Percentiles rank a stretch among this genome's conserved stretches.
These are phyloP conservation scores for Illadopsis cleaveri DNA, from an alignment of 2,113 vertebrate species.

Conservation along the genomic window DNA sequence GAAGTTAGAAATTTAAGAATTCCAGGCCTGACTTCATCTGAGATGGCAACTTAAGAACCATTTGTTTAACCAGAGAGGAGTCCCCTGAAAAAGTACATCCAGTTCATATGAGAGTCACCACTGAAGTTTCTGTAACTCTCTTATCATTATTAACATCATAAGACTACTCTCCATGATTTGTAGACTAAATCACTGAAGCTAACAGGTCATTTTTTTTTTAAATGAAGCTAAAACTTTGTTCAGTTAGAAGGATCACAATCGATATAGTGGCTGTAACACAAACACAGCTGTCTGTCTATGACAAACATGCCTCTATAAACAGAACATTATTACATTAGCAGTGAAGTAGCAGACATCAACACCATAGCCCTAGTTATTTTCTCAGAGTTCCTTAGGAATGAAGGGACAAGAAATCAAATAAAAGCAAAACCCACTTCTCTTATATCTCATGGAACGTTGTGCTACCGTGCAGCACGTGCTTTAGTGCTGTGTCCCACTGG, in stretches of 20 bases:
- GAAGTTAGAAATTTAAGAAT: not conserved
- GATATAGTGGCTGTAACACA: not conserved
- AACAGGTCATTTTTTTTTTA: not conserved
- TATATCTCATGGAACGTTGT: not conserved
- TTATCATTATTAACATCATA: not conserved
- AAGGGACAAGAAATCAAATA: too few species aligned
- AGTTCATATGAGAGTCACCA: not conserved
- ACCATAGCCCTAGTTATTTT: not conserved
- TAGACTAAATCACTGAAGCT: not conserved
- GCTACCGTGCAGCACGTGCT: rapidly evolving
- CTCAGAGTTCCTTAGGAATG: not conserved
- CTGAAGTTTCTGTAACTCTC: not conserved
- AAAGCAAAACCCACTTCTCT: not conserved
- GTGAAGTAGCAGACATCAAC: not conserved
- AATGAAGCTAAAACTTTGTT: not conserved
- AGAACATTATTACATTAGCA: not conserved
- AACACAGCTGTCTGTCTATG: not conserved
- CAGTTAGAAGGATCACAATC: not conserved
- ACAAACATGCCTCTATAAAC: conserved; percentile 9
- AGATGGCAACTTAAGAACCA: not conserved
- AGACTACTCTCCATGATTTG: not conserved
- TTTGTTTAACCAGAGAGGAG: not conserved
- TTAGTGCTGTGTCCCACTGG: not conserved
- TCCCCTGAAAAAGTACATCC: not conserved
- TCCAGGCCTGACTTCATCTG: not conserved